A percentile compares a stretch with the other conserved stretches of the same genome.
These are phyloP conservation scores for Premnoplex brunnescens DNA, from an alignment of 2,797 vertebrate genomes.

Conservation along the genomic window DNA sequence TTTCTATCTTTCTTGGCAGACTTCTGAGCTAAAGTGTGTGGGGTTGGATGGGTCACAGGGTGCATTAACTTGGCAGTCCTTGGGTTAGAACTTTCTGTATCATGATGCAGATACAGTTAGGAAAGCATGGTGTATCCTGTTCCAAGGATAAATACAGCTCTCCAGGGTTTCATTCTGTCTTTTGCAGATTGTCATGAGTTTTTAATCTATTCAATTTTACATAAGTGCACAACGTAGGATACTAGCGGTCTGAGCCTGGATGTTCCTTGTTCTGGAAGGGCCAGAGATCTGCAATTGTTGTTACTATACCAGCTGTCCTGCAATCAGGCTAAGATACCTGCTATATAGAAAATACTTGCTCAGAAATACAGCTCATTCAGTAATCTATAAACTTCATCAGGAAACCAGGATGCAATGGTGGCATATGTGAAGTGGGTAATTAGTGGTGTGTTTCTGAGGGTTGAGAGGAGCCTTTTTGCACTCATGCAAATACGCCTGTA, in stretches of 20 bases:
- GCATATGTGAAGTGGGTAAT: constrained; percentile 1
- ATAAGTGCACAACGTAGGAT: not conserved
- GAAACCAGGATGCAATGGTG: not conserved
- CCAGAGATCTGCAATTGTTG: not conserved
- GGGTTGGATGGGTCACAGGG: not conserved
- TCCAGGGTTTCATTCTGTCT: not conserved
- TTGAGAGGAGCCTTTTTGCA: not conserved
- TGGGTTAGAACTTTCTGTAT: not conserved
- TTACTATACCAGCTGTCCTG: not conserved
- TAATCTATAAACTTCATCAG: not conserved
- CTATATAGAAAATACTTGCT: not conserved
- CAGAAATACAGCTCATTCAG: not conserved
- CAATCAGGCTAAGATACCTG: not conserved
- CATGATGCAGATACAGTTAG: not conserved
- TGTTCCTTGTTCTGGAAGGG: not conserved
- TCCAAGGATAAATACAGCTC: not conserved
- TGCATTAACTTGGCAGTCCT: not conserved
- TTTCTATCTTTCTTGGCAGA: not conserved
- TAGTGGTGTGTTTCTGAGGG: constrained; percentile 6
- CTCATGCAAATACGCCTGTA: not conserved
- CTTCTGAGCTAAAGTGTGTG: not conserved
- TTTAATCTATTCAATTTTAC: not conserved
- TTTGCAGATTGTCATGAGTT: not conserved
- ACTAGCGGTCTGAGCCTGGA: not conserved
- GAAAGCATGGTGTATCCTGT: not conserved